Evolutionary conservation across 2,797 vertebrate genomes (phyloP).

Genomic region (Strix occidentalis): DNA sequence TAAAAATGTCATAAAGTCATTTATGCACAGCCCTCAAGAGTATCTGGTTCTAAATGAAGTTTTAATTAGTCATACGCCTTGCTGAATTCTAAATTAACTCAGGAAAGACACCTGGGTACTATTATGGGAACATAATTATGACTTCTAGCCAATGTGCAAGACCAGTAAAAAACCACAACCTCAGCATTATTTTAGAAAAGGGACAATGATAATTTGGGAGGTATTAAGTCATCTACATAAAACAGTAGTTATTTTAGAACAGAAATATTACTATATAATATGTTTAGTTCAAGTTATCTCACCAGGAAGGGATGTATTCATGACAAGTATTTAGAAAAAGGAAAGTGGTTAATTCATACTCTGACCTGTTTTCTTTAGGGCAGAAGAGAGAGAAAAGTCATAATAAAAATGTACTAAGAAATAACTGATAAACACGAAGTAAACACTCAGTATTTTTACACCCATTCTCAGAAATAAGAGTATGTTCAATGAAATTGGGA

Average conservation of each 20-base stretch:
- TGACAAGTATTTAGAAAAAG: not conserved
- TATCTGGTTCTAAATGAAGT: constrained; percentile 42
- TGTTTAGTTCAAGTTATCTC: not conserved
- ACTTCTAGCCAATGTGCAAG: not conserved
- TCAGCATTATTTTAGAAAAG: constrained; percentile 1
- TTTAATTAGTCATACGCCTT: constrained; percentile 47
- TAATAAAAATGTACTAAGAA: not conserved
- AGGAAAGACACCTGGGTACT: constrained; percentile 21
- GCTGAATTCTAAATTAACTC: constrained; percentile 47
- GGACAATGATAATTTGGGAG: not conserved
- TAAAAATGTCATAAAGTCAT: constrained; percentile 48
- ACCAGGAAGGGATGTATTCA: not conserved
- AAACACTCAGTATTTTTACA: not conserved
- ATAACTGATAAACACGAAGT: not conserved
- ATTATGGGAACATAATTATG: constrained; percentile 12
- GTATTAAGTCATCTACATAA: not conserved
- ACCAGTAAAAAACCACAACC: not conserved
- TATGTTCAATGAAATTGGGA: not conserved
- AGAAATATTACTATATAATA: not conserved
- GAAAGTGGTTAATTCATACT: not conserved
- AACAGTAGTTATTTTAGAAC: not conserved
- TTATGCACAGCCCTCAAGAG: constrained; percentile 24
- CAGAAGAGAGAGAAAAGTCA: not conserved
- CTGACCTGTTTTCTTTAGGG: not conserved
- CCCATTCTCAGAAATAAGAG: not conserved